Evolutionary conservation across 1,140 invertebrate genomes (phyloP).

Genomic region (Drosophila sulfurigaster): DNA sequence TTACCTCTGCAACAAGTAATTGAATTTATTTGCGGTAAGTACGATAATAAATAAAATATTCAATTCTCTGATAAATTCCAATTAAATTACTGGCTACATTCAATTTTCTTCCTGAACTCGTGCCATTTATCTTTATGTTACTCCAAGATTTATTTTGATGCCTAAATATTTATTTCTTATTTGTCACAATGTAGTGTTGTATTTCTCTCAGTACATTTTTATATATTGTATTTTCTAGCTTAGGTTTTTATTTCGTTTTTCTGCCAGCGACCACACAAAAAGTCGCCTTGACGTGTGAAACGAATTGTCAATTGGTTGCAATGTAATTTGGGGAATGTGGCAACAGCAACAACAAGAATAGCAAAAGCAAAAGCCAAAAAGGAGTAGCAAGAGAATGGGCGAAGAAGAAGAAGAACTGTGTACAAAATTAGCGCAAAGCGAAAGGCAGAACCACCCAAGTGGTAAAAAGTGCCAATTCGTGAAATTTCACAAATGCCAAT

Average conservation of each 20-base stretch:
- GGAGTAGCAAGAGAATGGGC: slow-evolving; percentile 18
- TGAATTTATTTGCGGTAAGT: too few relatives aligned
- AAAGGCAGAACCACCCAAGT: slow-evolving; percentile 69
- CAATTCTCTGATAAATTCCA: too few relatives aligned
- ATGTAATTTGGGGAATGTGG: slow-evolving; percentile 61
- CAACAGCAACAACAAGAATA: slow-evolving; percentile 27
- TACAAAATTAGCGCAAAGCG: slow-evolving; percentile 63
- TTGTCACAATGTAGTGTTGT: background rate
- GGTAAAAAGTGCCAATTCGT: slow-evolving; percentile 79
- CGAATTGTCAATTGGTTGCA: slow-evolving; percentile 76
- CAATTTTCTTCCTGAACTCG: too few relatives aligned
- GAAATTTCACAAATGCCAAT: slow-evolving; percentile 82
- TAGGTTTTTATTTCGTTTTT: background rate
- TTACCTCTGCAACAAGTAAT: too few relatives aligned
- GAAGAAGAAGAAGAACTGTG: slow-evolving; percentile 29
- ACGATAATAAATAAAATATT: too few relatives aligned
- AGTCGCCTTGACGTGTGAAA: slow-evolving; percentile 49
- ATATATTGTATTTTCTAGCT: background rate
- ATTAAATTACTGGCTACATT: too few relatives aligned
- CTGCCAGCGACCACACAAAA: slow-evolving; percentile 54
- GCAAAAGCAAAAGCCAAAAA: background rate
- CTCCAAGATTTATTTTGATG: too few relatives aligned
- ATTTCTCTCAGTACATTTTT: slow-evolving; percentile 9
- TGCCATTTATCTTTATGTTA: too few relatives aligned
- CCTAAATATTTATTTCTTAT: too few relatives aligned